Evolutionary conservation across 2,113 vertebrate species (phyloP).

Genomic region (Progne subis): DNA sequence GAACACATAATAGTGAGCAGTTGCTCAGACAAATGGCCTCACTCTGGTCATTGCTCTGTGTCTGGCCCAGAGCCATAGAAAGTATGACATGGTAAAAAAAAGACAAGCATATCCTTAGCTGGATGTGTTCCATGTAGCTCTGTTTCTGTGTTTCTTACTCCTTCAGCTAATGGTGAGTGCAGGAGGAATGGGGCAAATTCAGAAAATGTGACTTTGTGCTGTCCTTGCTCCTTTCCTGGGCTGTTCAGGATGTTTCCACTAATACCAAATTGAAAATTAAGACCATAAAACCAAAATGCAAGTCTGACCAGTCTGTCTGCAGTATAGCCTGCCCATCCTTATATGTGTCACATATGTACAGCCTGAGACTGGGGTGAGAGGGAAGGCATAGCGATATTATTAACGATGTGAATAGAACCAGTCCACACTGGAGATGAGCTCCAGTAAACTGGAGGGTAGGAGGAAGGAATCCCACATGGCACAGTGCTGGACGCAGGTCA

Average conservation of each 20-base stretch:
- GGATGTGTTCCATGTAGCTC: background rate
- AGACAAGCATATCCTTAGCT: background rate
- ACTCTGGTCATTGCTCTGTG: background rate
- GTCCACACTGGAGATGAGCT: background rate
- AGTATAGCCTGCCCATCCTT: background rate
- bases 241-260: background rate
- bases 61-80: background rate
- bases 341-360: accelerated
- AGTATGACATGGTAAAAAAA: background rate
- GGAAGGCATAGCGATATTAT: no score
- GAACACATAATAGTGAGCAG: background rate
- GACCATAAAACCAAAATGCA: background rate
- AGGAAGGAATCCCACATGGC: background rate
- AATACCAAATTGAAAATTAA: background rate
- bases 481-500: background rate
- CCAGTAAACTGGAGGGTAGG: background rate
- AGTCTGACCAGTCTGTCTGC: background rate
- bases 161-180: background rate
- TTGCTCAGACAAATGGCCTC: background rate
- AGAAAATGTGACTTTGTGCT: background rate
- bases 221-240: background rate
- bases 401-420: background rate
- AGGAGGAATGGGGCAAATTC: background rate
- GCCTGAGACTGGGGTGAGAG: background rate
- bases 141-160: background rate